Conservation (phyloP, 2,888 invertebrate genomes). For the Dasypogon diadema region DNA sequence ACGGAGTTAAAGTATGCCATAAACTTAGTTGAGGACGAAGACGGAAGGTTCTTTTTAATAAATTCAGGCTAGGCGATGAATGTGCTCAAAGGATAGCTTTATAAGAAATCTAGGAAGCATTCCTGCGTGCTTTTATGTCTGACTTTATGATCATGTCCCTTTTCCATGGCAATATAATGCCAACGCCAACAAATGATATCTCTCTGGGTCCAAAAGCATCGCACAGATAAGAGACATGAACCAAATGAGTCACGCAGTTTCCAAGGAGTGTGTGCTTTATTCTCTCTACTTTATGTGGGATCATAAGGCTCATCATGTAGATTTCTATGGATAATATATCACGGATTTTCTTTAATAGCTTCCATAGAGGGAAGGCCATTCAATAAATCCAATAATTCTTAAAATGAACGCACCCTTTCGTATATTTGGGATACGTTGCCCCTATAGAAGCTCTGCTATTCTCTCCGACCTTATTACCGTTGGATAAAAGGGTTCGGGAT, state of each 20-base stretch:
- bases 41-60: conserved; percentile 1
- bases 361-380: neutral
- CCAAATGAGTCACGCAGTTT: conserved; percentile 16
- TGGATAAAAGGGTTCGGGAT: neutral
- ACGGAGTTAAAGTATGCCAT: neutral
- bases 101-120: neutral
- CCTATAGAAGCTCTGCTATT: neutral
- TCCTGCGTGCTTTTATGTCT: neutral
- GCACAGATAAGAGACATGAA: conserved; percentile 2
- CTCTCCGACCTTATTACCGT: neutral
- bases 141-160: conserved; percentile 7
- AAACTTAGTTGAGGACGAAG: neutral
- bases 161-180: conserved; percentile 2
- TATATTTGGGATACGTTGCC: neutral
- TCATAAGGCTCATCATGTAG: conserved; percentile 2
- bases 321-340: conserved; percentile 1
- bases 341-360: conserved; percentile 7
- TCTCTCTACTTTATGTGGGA: neutral
- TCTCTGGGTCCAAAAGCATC: neutral
- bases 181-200: neutral
- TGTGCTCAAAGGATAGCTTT: neutral
- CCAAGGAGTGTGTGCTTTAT: conserved; percentile 13
- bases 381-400: conserved; percentile 8
- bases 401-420: neutral
- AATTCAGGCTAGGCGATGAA: neutral